Percentiles rank a stretch among this genome's conserved stretches.
Conservation (phyloP, 2,797 vertebrate species). For the Austrolebias charrua region DNA sequence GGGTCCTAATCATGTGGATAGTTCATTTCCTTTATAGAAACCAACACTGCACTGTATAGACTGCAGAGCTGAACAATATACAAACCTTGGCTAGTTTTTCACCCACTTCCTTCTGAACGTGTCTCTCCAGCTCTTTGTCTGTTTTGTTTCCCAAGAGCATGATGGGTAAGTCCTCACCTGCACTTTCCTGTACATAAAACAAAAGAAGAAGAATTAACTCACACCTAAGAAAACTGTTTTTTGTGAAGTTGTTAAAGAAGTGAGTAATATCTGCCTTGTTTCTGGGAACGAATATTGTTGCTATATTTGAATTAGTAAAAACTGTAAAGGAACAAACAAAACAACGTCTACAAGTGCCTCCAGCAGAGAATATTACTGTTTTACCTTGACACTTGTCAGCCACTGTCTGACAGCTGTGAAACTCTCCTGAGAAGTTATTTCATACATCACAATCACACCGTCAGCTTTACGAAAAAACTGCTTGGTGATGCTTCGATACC, state of each 20-base stretch:
- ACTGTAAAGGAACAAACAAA: background rate
- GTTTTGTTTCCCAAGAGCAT: conserved; percentile 93
- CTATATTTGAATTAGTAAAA: background rate
- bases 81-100: conserved; percentile 88
- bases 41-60: background rate
- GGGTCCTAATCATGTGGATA: too few relatives aligned
- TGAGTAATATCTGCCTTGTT: background rate
- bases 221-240: background rate
- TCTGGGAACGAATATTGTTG: background rate
- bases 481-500: conserved; percentile 94
- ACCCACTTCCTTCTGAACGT: conserved; percentile 81
- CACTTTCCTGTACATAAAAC: conserved; percentile 78
- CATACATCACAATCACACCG: conserved; percentile 91
- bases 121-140: conserved; percentile 83
- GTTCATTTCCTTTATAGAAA: background rate
- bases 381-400: conserved; percentile 90
- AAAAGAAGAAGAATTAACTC: conserved; percentile 18
- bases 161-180: conserved; percentile 84
- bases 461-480: conserved; percentile 96
- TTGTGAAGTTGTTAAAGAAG: background rate
- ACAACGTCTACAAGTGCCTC: background rate
- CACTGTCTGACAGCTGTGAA: conserved; percentile 89
- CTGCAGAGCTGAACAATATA: conserved; percentile 26
- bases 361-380: background rate
- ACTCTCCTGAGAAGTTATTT: conserved; percentile 84